phyloP scores from a whole-genome alignment of 1,140 invertebrate genomes.

The Apolygus lucorum region DNA sequence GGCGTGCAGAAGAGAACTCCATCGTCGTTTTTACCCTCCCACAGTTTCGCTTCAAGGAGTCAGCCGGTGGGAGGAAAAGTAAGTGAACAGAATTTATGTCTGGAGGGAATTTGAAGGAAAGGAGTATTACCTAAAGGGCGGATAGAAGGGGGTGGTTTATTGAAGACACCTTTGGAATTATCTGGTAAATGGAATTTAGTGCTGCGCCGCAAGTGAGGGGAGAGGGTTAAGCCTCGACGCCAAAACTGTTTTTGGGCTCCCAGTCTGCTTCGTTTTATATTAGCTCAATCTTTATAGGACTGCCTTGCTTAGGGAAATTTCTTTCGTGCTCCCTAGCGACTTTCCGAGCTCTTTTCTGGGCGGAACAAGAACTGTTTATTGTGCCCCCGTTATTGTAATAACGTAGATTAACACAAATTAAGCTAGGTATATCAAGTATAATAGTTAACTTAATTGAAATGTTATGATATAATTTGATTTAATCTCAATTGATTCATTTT shows the following conservation, averaged over 20 bases:
- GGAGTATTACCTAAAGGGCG: background rate
- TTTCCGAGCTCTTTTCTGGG: too few species aligned
- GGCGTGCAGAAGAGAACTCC: background rate
- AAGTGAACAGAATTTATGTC: constrained; percentile 11
- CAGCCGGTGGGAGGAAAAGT: background rate
- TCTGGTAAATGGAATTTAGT: constrained; percentile 7
- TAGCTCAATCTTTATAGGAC: background rate
- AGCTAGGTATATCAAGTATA: too few species aligned
- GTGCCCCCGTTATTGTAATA: too few species aligned
- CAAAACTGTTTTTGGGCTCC: background rate
- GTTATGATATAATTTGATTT: too few species aligned
- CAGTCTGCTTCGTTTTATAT: background rate
- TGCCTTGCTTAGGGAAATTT: too few species aligned
- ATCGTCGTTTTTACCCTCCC: background rate
- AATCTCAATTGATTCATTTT: too few species aligned
- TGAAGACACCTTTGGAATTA: background rate
- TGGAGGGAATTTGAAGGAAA: constrained; percentile 9
- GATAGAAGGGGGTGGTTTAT: background rate
- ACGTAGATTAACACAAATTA: too few species aligned
- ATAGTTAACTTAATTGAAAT: too few species aligned
- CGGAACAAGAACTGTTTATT: too few species aligned
- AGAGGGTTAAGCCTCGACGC: background rate
- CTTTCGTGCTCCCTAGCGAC: too few species aligned
- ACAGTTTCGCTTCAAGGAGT: background rate
- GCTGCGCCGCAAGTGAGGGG: background rate